Evolutionary conservation across 2,888 invertebrate species (phyloP), one percentile per base, ranked within the genome.

Genomic region (Phaonia tiefii): DNA sequence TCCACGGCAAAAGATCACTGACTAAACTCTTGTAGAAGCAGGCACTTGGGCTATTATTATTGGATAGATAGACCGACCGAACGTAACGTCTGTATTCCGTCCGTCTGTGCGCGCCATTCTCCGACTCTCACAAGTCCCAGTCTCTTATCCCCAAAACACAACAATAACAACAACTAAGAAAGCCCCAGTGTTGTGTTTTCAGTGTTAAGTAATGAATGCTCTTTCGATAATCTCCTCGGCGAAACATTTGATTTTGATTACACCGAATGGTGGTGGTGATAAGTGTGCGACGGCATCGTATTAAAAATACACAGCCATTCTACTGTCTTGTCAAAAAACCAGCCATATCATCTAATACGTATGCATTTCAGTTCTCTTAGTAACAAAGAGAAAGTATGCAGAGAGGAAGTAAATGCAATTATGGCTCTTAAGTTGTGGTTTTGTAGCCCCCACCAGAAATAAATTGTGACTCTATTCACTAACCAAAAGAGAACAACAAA

Each of bases 1-100:
- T 86, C 86, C 86, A 86, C 88, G 85, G 86, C 86, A 85, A 86
- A 88, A 87, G 88, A 89, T 89, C 90, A 87, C 87, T 88, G 88
- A 89, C 88, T 89, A 87, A 89, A 86, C 85, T 82, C 80, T 80
- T 82, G 65, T 75, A 75, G 78, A 79, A 79, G 70, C 75, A 75
- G 63, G 44, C 67, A 75, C 66, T 42, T 58, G 58, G 77, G 31
- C 75, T 78, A 75, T 67, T 46, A 74, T 71, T 46, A 74, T 71
- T 80, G 74, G 31, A 8, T 31, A 31, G 31, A 31, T 5, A 3
- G 31, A 31, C 3, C 31, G 31, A 31, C 3, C 31, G 31, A 31
- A 31, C 77, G 63, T 76, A 72, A 72, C 72, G 66, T 60, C 63
- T 20, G 63, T 63, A 8, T 63, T 37, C 22, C 63, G 13, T 17